Conservation (phyloP, 2,797 vertebrate genomes). For the Betta splendens region DNA sequence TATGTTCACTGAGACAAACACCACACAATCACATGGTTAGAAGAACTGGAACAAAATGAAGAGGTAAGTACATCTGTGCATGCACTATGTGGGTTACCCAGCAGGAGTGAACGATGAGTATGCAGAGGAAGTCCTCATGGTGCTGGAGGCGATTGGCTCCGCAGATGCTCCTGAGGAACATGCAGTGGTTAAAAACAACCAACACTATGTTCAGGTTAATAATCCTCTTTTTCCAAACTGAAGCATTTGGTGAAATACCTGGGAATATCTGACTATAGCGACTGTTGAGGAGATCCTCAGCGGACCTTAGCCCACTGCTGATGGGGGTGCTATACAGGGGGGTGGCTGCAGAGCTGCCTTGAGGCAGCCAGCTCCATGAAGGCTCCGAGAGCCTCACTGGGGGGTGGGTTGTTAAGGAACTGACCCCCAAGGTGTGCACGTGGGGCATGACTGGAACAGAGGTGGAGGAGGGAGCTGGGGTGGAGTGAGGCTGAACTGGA, state of each 20-base stretch:
- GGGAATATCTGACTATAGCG: conserved; percentile 88
- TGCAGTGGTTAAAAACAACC: conserved; percentile 6
- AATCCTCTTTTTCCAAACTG: not conserved
- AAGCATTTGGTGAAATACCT: conserved; percentile 64
- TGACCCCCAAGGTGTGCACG: conserved; percentile 8
- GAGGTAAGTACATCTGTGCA: not conserved
- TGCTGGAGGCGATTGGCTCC: conserved; percentile 47
- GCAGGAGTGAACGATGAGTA: conserved; percentile 66
- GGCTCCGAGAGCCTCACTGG: conserved; percentile 36
- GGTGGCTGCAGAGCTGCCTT: conserved; percentile 50
- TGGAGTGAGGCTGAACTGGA: conserved; percentile 27
- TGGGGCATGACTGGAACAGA: conserved; percentile 19
- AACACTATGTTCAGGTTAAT: not conserved
- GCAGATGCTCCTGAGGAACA: conserved; percentile 65
- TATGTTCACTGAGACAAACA: conserved; percentile 75
- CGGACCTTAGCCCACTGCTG: conserved; percentile 48
- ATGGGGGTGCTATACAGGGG: conserved; percentile 43
- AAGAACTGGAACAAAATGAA: not conserved
- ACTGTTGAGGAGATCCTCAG: conserved; percentile 79
- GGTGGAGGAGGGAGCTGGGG: conserved; percentile 5
- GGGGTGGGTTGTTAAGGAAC: conserved; percentile 17
- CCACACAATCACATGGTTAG: conserved; percentile 7
- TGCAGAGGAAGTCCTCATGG: conserved; percentile 35
- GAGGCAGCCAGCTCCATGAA: conserved; percentile 71
- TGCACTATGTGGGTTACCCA: conserved; percentile 57